phyloP scores from a whole-genome alignment of 2,113 vertebrate genomes.

The Coptodon bakossiorum region DNA sequence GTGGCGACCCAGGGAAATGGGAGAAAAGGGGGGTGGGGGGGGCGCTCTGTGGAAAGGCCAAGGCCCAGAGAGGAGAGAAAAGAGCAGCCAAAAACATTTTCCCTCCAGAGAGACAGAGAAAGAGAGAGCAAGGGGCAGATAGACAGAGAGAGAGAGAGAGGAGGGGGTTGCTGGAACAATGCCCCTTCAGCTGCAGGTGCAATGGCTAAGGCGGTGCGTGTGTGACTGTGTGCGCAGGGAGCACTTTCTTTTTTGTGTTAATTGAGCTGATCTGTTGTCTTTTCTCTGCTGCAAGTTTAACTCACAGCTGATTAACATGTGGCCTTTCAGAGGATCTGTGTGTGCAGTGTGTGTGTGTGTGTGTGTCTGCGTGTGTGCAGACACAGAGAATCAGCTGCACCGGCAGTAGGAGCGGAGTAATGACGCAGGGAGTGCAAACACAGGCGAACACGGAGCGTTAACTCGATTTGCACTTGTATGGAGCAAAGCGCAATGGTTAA shows the following conservation, averaged over 20 bases:
- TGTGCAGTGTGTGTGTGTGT: background rate
- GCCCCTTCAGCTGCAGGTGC: constrained; percentile 76
- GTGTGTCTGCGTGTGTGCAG: constrained; percentile 20
- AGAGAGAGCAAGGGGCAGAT: background rate
- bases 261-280: constrained; percentile 75
- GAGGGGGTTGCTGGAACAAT: constrained; percentile 69
- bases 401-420: constrained; percentile 36
- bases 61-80: constrained; percentile 62
- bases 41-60: constrained; percentile 62
- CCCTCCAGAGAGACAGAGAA: constrained; percentile 57
- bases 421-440: constrained; percentile 56
- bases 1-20: constrained; percentile 46
- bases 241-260: constrained; percentile 76
- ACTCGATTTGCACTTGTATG: constrained; percentile 76
- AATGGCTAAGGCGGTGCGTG: constrained; percentile 52
- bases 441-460: constrained; percentile 59
- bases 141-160: background rate
- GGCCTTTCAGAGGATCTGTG: constrained; percentile 56
- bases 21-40: background rate
- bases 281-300: constrained; percentile 66
- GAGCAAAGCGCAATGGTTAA: constrained; percentile 60
- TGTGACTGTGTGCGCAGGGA: constrained; percentile 23
- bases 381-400: constrained; percentile 16
- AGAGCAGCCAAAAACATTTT: constrained; percentile 72
- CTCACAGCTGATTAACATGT: constrained; percentile 74